phyloP scores from a whole-genome alignment of 2,113 vertebrate species.

The Rostratula benghalensis region DNA sequence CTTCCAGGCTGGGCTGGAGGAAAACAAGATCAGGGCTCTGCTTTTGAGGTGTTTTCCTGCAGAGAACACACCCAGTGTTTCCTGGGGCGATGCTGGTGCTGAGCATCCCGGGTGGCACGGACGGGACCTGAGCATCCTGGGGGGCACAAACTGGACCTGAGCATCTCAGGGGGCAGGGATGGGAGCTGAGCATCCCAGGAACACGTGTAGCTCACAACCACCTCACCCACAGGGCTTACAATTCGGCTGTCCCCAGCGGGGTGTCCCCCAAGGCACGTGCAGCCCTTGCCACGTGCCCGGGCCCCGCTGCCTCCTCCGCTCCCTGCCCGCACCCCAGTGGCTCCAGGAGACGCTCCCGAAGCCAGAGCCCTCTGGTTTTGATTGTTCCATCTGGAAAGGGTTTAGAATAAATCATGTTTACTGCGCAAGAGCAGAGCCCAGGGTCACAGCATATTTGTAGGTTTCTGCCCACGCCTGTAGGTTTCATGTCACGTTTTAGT shows the following conservation, averaged over 20 bases:
- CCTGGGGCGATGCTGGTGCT: neutral
- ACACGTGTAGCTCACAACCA: fast-evolving
- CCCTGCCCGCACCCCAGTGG: neutral
- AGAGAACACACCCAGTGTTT: neutral
- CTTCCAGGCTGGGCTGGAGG: neutral
- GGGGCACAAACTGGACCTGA: neutral
- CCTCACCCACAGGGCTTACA: fast-evolving
- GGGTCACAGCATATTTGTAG: constrained; percentile 68
- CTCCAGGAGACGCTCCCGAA: neutral
- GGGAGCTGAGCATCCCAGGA: fast-evolving
- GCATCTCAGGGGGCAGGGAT: neutral
- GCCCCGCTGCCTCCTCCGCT: neutral
- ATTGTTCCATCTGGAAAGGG: constrained; percentile 70
- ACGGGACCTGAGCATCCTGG: neutral
- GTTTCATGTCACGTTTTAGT: constrained; percentile 61
- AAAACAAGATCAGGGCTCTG: neutral
- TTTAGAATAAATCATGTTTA: constrained; percentile 67
- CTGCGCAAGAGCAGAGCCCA: constrained; percentile 55
- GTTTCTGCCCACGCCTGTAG: constrained; percentile 58
- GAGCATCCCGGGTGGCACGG: neutral
- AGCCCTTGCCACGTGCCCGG: neutral
- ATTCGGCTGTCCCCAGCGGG: neutral
- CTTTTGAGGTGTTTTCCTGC: neutral
- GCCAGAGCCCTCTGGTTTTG: constrained; percentile 61
- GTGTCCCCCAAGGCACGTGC: neutral